phyloP scores from a whole-genome alignment of 2,797 vertebrate species.

The Gymnothorax javanicus region DNA sequence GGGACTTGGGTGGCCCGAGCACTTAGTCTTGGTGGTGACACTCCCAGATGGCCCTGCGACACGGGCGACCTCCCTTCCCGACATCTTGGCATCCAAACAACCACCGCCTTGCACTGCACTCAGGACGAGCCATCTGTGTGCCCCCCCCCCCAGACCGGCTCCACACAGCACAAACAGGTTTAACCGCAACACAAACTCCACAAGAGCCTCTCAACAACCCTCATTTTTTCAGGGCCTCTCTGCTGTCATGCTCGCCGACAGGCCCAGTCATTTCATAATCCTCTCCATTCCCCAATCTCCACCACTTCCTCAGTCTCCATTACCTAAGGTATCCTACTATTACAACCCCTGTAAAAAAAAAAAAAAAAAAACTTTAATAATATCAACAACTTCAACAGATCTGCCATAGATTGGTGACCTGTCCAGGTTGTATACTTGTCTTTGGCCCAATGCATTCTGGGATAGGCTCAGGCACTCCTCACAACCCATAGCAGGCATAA shows the following conservation, averaged over 20 bases:
- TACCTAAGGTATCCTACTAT: background rate
- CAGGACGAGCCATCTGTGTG: background rate
- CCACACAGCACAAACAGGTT: background rate
- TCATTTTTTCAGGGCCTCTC: background rate
- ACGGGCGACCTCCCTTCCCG: slow-evolving; percentile 11
- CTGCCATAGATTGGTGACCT: too few relatives aligned
- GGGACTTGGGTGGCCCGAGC: background rate
- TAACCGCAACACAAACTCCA: background rate
- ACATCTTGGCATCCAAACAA: background rate
- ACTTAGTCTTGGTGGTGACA: background rate
- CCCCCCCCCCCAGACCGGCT: background rate
- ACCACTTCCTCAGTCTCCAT: background rate
- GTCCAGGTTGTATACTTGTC: too few relatives aligned
- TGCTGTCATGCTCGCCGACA: background rate
- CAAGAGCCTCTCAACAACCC: background rate
- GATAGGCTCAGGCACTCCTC: too few relatives aligned
- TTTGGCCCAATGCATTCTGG: too few relatives aligned
- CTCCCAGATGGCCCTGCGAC: slow-evolving; percentile 34
- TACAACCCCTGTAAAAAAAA: background rate
- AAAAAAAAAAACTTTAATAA: background rate
- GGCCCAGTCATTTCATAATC: background rate
- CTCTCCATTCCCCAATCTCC: background rate
- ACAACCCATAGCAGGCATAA: too few relatives aligned
- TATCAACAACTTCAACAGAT: background rate
- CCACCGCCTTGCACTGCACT: background rate